Percentiles rank a stretch among this genome's conserved stretches.
These are phyloP conservation scores for Lasioglossum morio DNA, from an alignment of 2,888 invertebrate species.

Conservation along the genomic window DNA sequence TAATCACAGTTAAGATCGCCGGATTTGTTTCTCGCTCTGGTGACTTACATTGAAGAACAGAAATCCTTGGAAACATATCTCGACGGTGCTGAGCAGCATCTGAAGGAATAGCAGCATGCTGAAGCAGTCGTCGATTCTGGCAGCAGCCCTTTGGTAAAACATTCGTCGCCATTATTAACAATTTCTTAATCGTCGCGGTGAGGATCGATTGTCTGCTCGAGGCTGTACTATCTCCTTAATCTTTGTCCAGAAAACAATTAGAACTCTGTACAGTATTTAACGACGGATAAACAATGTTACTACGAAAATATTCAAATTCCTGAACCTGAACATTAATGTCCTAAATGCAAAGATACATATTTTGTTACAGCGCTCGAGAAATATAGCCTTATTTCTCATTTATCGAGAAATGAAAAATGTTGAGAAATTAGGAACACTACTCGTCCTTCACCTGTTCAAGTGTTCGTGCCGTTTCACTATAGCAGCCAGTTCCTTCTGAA, in stretches of 20 bases:
- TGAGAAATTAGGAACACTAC: no score
- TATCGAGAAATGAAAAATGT: no score
- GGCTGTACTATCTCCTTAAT: background rate
- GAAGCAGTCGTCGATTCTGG: slow-evolving; percentile 71
- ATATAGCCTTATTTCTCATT: no score
- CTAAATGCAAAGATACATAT: background rate
- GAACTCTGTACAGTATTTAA: no score
- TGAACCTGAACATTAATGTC: background rate
- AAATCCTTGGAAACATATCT: slow-evolving; percentile 75
- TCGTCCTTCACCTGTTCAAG: slow-evolving; percentile 55
- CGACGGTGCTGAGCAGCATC: slow-evolving; percentile 67
- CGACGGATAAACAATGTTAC: no score
- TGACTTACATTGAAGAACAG: slow-evolving; percentile 69
- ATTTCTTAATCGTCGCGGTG: background rate
- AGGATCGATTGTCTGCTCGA: background rate
- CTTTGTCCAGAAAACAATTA: background rate
- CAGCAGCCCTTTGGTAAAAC: slow-evolving; percentile 62
- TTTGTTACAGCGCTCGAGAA: background rate
- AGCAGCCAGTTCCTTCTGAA: slow-evolving; percentile 34
- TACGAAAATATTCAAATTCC: no score
- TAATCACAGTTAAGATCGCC: background rate
- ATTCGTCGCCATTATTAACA: background rate
- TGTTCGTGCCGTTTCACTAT: slow-evolving; percentile 65
- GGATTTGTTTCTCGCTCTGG: background rate
- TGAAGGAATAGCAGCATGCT: slow-evolving; percentile 71